These are phyloP conservation scores for Drosophila helvetica DNA, from an alignment of 2,888 invertebrate species.

Conservation along the genomic window DNA sequence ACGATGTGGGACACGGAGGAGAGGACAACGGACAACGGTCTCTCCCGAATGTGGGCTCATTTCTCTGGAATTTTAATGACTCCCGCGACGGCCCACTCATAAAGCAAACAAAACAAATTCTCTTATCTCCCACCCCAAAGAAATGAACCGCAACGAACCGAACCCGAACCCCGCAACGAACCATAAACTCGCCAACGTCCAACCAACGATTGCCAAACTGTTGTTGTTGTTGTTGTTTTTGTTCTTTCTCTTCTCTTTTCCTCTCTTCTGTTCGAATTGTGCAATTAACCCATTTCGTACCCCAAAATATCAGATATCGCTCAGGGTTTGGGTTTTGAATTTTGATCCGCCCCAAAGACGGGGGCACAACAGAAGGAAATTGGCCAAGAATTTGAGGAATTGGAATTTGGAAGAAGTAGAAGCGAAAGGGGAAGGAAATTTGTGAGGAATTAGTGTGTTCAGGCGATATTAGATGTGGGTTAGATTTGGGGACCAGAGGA, in stretches of 20 bases:
- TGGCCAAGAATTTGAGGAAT: neutral
- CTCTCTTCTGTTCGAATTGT: constrained; percentile 42
- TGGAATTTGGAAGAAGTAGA: neutral
- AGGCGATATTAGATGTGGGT: neutral
- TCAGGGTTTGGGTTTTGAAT: neutral
- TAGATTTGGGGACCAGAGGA: neutral
- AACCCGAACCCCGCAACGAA: constrained; percentile 10
- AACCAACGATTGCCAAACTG: constrained; percentile 44
- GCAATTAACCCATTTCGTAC: constrained; percentile 58
- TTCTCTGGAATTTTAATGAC: constrained; percentile 73
- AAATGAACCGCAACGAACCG: constrained; percentile 21
- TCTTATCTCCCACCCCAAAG: neutral
- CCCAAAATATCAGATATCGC: constrained; percentile 22
- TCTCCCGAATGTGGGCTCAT: constrained; percentile 34
- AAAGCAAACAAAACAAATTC: constrained; percentile 46
- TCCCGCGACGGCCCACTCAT: constrained; percentile 15
- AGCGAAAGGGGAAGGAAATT: neutral
- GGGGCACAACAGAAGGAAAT: neutral
- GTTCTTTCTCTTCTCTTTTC: constrained; percentile 1
- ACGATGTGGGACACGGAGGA: no score
- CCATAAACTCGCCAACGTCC: constrained; percentile 67
- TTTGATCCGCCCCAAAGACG: neutral
- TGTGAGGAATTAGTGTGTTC: neutral
- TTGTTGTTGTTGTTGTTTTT: constrained; percentile 35
- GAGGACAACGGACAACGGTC: no score